These are phyloP conservation scores for Plodia interpunctella DNA, from an alignment of 1,140 invertebrate genomes.

Conservation along the genomic window DNA sequence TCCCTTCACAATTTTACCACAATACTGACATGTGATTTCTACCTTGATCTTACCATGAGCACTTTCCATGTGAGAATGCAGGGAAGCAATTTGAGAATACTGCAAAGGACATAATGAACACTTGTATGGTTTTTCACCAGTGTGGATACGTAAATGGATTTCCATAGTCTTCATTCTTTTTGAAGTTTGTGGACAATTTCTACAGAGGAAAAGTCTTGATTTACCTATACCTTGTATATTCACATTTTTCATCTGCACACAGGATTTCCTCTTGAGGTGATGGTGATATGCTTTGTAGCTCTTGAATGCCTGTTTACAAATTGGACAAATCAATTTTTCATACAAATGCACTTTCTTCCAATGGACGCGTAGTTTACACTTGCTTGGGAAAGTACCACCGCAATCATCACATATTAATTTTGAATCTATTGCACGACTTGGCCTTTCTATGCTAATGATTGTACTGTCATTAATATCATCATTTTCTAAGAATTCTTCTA, in stretches of 20 bases:
- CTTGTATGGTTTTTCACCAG: constrained; percentile 41
- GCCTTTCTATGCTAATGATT: constrained; percentile 11
- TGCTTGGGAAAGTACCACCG: constrained; percentile 49
- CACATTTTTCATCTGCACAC: constrained; percentile 28
- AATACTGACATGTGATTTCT: constrained; percentile 49
- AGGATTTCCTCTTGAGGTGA: constrained; percentile 42
- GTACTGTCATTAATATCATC: neutral
- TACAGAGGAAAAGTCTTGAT: constrained; percentile 47
- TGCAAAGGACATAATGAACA: constrained; percentile 44
- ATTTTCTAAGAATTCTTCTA: constrained; percentile 21
- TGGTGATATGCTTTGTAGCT: constrained; percentile 41
- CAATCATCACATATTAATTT: constrained; percentile 57
- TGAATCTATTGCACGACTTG: constrained; percentile 31
- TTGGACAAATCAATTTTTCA: constrained; percentile 35
- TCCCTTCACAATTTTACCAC: constrained; percentile 48
- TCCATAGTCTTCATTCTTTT: constrained; percentile 42
- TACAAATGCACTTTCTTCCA: constrained; percentile 54
- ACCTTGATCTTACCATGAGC: constrained; percentile 39
- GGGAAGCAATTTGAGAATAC: constrained; percentile 44
- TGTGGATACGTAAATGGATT: constrained; percentile 45
- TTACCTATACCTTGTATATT: constrained; percentile 47
- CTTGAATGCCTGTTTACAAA: constrained; percentile 53
- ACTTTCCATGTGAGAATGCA: constrained; percentile 42
- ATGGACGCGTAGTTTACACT: constrained; percentile 61
- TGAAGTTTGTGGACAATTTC: constrained; percentile 43